A percentile compares a stretch with the other conserved stretches of the same genome.
These are phyloP conservation scores for Sylvia borin DNA, from an alignment of 2,797 vertebrate species.

Conservation along the genomic window DNA sequence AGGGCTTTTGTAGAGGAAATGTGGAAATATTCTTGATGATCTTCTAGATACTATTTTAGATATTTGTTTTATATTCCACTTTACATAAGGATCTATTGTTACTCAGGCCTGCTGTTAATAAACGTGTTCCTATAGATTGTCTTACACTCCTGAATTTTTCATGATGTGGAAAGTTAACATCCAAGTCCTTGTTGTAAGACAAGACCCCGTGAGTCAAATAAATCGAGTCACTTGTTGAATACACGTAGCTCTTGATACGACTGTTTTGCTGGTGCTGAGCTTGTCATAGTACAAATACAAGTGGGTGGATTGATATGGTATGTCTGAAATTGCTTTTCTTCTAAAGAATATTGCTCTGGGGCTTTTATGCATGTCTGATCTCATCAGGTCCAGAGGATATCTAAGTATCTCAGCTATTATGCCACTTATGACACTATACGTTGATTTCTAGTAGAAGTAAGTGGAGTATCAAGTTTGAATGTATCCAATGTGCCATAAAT, in stretches of 20 bases:
- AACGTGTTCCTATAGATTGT: neutral
- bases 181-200: neutral
- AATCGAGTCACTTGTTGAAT: slow-evolving; percentile 9
- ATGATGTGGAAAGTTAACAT: neutral
- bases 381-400: slow-evolving; percentile 21
- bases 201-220: neutral
- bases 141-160: neutral
- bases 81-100: neutral
- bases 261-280: neutral
- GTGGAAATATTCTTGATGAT: neutral
- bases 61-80: neutral
- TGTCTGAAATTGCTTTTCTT: slow-evolving; percentile 48
- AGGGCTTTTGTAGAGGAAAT: neutral
- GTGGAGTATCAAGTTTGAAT: neutral
- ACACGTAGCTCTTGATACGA: neutral
- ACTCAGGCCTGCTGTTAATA: neutral
- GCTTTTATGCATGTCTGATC: slow-evolving; percentile 59
- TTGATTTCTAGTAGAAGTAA: slow-evolving; percentile 41
- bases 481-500: neutral
- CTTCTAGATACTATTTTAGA: neutral
- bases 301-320: slow-evolving; percentile 23
- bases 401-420: slow-evolving; percentile 9
- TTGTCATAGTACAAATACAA: slow-evolving; percentile 9
- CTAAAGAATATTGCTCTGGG: slow-evolving; percentile 35
- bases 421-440: neutral